phyloP scores from a whole-genome alignment of 1,140 invertebrate genomes.

The Neodiprion fabricii region DNA sequence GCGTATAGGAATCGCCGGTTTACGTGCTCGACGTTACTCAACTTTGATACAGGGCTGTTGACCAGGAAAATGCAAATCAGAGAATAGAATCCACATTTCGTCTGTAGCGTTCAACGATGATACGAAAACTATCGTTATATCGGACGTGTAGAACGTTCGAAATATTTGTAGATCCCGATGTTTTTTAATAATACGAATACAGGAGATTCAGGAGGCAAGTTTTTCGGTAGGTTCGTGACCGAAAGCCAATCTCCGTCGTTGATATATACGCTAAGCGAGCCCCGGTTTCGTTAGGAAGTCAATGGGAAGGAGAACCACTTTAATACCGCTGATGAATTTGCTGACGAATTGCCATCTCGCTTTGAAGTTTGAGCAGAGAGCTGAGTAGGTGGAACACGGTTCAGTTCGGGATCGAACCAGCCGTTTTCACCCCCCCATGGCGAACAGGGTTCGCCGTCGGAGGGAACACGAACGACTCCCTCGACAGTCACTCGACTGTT shows the following conservation, averaged over 20 bases:
- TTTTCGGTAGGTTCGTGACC: no score
- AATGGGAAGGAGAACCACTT: not conserved
- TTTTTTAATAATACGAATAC: no score
- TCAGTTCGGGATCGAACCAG: not conserved
- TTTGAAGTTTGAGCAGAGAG: not conserved
- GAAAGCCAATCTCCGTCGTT: no score
- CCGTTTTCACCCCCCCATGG: not conserved
- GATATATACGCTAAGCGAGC: not conserved
- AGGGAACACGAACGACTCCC: not conserved
- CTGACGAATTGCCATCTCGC: not conserved
- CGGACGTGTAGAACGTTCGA: no score
- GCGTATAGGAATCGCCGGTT: not conserved
- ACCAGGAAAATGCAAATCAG: not conserved
- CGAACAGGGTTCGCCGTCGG: not conserved
- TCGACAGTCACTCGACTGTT: not conserved
- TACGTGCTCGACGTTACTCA: not conserved
- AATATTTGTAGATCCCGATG: no score
- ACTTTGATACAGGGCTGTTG: not conserved
- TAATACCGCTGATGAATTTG: conserved; percentile 5
- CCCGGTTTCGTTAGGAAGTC: not conserved
- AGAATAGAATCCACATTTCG: not conserved
- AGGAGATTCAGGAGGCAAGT: no score
- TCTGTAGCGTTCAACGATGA: no score
- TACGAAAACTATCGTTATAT: no score
- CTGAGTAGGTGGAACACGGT: not conserved